A percentile compares a stretch with the other conserved stretches of the same genome.
These are phyloP conservation scores for Bos taurus DNA, from an alignment of 2,113 vertebrate species.

Conservation along the genomic window ARS-UCD2.0 NC_037338.1:50649001-50649500, in stretches of 20 bases:
- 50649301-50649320: neutral
- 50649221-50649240: neutral
- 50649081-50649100: neutral
- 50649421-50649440: neutral
- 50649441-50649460: neutral
- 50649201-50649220: neutral
- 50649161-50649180: neutral
- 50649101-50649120: neutral
- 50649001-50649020: neutral
- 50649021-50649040: neutral
- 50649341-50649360: neutral
- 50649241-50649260: neutral
- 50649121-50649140: neutral
- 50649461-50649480: neutral
- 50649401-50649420: neutral
- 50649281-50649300: neutral
- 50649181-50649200: neutral
- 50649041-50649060: neutral
- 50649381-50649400: neutral
- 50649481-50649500: neutral
- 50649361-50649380: neutral
- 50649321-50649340: neutral
- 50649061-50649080: neutral
- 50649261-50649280: neutral
- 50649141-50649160: neutral